phyloP scores from a whole-genome alignment of 1,140 invertebrate genomes.

The Rhopalosiphum maidis region DNA sequence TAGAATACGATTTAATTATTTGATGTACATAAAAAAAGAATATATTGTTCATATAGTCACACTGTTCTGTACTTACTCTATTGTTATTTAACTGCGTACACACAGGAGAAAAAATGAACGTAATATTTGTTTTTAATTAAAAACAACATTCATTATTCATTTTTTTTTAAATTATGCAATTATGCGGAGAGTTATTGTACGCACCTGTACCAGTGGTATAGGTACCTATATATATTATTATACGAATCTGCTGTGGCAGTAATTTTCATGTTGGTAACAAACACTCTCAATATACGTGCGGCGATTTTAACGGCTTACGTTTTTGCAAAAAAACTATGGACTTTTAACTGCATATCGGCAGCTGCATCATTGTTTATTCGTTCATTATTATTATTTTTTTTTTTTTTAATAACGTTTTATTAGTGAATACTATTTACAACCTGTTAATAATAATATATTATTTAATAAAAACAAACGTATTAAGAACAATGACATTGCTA shows the following conservation, averaged over 20 bases:
- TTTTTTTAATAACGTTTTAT: not conserved
- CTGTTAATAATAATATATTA: not conserved
- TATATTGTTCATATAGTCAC: not conserved
- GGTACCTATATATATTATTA: not conserved
- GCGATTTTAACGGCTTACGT: not conserved
- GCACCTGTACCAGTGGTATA: not conserved
- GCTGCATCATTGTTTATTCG: not conserved
- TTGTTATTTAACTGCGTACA: not conserved
- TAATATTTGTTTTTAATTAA: conserved; percentile 42
- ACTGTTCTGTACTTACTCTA: not conserved
- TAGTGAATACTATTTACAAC: not conserved
- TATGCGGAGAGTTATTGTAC: not conserved
- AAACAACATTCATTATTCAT: not conserved
- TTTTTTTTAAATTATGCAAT: not conserved
- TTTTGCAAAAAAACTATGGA: not conserved
- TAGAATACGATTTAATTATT: not conserved
- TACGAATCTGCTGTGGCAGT: not conserved
- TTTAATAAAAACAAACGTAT: not conserved
- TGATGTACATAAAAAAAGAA: not conserved
- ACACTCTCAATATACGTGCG: not conserved
- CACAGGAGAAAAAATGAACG: not conserved
- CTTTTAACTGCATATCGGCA: not conserved
- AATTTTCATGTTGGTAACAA: not conserved
- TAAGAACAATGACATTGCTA: not conserved
- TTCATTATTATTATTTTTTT: not conserved